These are phyloP conservation scores for Neosilurus mollespiculum DNA, from an alignment of 2,797 vertebrate species.

Conservation along the genomic window DNA sequence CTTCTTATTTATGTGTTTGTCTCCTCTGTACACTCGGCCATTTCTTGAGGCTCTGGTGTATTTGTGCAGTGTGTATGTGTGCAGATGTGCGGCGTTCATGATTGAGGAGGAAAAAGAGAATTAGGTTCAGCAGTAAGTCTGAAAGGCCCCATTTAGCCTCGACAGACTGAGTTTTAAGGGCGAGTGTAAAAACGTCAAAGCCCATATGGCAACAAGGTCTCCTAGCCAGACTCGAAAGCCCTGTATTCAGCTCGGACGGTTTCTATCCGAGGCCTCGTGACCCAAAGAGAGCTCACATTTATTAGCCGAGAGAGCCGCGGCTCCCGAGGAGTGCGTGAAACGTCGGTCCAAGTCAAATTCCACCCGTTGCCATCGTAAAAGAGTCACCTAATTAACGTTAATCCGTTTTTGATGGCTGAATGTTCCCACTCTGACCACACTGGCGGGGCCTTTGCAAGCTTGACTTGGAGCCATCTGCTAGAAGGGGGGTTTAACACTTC, in stretches of 20 bases:
- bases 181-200: conserved; percentile 72
- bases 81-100: conserved; percentile 56
- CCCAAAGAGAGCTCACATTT: conserved; percentile 35
- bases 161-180: conserved; percentile 63
- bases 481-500: neutral
- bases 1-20: conserved; percentile 70
- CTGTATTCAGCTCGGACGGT: conserved; percentile 58
- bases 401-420: conserved; percentile 61
- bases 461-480: conserved; percentile 45
- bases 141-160: conserved; percentile 70
- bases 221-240: conserved; percentile 61
- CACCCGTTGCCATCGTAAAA: conserved; percentile 56
- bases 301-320: conserved; percentile 42
- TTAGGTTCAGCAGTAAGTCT: conserved; percentile 56
- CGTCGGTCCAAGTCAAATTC: conserved; percentile 55
- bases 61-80: too few relatives aligned
- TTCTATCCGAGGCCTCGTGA: conserved; percentile 31
- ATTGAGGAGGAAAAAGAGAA: conserved; percentile 58
- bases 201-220: conserved; percentile 66
- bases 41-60: conserved; percentile 63
- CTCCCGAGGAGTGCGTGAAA: conserved; percentile 51
- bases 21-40: conserved; percentile 57
- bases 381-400: conserved; percentile 55
- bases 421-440: conserved; percentile 57
- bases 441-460: conserved; percentile 47